Evolutionary conservation across 2,113 vertebrate species (phyloP).

Genomic region (Merops nubicus): DNA sequence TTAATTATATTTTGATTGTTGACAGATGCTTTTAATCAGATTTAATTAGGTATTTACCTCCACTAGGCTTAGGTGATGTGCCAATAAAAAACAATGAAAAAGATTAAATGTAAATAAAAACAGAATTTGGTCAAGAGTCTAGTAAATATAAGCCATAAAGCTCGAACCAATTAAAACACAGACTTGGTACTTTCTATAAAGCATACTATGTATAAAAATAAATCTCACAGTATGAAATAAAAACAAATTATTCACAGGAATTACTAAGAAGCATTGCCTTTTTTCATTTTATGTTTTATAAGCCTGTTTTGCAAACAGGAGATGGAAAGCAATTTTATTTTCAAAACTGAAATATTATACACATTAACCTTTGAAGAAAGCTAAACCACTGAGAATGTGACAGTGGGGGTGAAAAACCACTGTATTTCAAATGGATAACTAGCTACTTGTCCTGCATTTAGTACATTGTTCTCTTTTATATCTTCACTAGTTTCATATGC

Average conservation of each 20-base stretch:
- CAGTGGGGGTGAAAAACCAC: background rate
- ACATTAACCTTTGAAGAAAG: background rate
- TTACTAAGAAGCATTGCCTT: background rate
- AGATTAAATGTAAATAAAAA: background rate
- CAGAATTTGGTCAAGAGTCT: background rate
- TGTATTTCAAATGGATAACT: background rate
- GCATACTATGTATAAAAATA: background rate
- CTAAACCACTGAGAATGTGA: background rate
- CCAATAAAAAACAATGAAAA: background rate
- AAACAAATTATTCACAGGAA: background rate
- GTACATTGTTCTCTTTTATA: background rate
- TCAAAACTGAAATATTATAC: background rate
- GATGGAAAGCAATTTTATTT: slow-evolving; percentile 7
- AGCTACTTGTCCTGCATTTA: background rate
- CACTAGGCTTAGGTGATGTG: background rate
- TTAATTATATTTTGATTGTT: background rate
- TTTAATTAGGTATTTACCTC: background rate
- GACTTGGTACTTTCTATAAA: background rate
- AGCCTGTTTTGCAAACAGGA: background rate
- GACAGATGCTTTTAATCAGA: background rate
- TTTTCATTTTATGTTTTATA: background rate
- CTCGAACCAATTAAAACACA: background rate
- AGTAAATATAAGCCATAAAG: background rate
- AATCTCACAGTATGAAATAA: background rate
- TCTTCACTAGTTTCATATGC: background rate